Evolutionary conservation across 2,113 vertebrate genomes (phyloP).

Genomic region (Nibea albiflora): DNA sequence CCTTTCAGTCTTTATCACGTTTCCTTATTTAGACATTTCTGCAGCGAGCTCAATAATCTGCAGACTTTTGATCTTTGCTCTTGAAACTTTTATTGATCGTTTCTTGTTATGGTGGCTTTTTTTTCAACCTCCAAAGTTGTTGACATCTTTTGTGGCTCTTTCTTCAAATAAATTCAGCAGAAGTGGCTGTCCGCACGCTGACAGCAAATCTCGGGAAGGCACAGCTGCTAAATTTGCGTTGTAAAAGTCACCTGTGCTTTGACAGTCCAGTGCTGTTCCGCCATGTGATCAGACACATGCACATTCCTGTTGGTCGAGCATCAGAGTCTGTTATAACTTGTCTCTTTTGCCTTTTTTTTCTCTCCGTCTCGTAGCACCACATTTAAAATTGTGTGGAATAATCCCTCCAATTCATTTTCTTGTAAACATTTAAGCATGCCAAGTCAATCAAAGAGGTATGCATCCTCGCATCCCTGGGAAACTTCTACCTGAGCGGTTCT

Average conservation of each 20-base stretch:
- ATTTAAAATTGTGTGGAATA: background rate
- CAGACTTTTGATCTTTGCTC: constrained; percentile 19
- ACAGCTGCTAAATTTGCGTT: background rate
- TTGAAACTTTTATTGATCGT: constrained; percentile 12
- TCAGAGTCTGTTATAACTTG: background rate
- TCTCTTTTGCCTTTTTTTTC: background rate
- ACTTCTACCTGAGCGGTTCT: constrained; percentile 8
- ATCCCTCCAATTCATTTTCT: background rate
- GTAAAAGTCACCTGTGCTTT: background rate
- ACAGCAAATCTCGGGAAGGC: background rate
- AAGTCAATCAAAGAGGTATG: background rate
- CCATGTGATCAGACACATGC: too few species aligned
- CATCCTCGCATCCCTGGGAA: constrained; percentile 14
- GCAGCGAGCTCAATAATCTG: constrained; percentile 2
- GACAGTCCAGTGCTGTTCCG: background rate
- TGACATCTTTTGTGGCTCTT: background rate
- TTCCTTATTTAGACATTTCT: constrained; percentile 13
- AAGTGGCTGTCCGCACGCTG: background rate
- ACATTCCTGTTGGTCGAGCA: background rate
- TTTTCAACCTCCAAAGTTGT: background rate
- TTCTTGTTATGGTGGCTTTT: background rate
- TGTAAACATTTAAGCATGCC: background rate
- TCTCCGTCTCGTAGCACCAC: background rate
- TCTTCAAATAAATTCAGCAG: background rate
- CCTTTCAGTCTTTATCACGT: background rate